Base-by-base conservation (phyloP, 1,140 invertebrate species). In the Aphelenchoides fujianensis region DNA sequence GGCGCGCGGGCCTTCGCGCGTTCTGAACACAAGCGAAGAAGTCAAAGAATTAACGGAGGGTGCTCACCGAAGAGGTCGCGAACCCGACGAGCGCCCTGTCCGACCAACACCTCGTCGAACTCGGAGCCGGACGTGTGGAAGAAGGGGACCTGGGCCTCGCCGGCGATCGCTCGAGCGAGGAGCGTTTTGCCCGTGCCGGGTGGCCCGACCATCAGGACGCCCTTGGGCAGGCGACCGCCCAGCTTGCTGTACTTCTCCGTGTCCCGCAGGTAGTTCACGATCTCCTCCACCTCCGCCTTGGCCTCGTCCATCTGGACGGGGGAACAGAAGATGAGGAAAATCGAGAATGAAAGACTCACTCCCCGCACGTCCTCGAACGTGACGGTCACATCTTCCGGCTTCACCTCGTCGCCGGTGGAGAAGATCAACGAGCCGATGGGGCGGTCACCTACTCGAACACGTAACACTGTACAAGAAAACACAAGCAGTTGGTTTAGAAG, bases 71-170 rank as follows among this genome's bases (percentile, higher is more conserved):
- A 99, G 54, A 99, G 88, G 86, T 98, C 94, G 71, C 96, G 87
- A 31, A 99, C 93, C 81, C 95, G 86, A 74, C 93, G 87, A 16
- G 96, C 95, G 3, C 97, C 97, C 86, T 96, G 94, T 0, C 96
- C 97, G 53, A 98, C 97, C 57, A 98, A 89, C 63, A 99, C 91
- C 87, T 98, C 96, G 86, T 98, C 96, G 87, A 99, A 99, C 87
- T 98, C 95, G 0, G 95, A 93, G 0, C 97, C 97, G 2, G 94
- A 93, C 0, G 94, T 94, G 86, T 97, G 93, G 85, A 97, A 98
- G 87, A 98, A 99, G 19, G 96, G 95, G 59, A 98, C 96, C 68
- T 91, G 90, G 61, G 96, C 96, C 88, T 99, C 95, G 5, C 97
- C 96, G 62, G 96, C 96, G n/a, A 98, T 94, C 0, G 96, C 96